Evolutionary conservation across 2,113 vertebrate species (phyloP).

Genomic region (Grallaria varia): DNA sequence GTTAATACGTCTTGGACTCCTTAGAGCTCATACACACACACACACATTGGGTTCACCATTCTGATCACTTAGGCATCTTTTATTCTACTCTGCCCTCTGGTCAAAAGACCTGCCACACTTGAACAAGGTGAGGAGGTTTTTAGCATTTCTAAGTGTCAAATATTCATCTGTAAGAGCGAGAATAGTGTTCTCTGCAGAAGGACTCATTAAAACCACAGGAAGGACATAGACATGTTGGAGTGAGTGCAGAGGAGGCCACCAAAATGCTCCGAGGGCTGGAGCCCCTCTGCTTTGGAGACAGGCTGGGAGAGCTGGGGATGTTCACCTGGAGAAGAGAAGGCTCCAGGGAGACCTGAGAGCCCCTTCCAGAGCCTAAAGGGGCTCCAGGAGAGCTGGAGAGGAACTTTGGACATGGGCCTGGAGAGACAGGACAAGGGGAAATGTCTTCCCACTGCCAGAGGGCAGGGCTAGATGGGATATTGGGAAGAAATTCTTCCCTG

Average conservation of each 20-base stretch:
- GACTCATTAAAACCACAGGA: not conserved
- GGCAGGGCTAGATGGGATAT: not conserved
- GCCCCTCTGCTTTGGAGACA: not conserved
- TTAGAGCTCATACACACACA: not conserved
- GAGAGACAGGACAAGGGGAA: not conserved
- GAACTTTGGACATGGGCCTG: not conserved
- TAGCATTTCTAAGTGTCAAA: not conserved
- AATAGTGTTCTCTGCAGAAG: not conserved
- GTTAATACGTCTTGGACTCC: not conserved
- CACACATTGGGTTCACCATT: not conserved
- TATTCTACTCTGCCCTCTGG: not conserved
- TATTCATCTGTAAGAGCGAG: not conserved
- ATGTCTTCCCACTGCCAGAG: not conserved
- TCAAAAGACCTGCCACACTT: not conserved
- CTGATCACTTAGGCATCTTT: not conserved
- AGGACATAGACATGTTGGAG: not conserved
- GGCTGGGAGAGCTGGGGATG: not conserved
- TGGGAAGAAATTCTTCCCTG: not conserved
- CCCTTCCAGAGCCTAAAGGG: not conserved
- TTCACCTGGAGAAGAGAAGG: not conserved
- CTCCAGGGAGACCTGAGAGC: not conserved
- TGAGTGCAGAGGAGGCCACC: fast-evolving
- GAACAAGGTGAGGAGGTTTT: not conserved
- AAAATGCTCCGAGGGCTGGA: not conserved
- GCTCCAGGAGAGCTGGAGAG: not conserved